Evolutionary conservation across 2,113 vertebrate species (phyloP), one percentile per base, ranked within the genome.

Genomic region (Bubo scandiacus): DNA sequence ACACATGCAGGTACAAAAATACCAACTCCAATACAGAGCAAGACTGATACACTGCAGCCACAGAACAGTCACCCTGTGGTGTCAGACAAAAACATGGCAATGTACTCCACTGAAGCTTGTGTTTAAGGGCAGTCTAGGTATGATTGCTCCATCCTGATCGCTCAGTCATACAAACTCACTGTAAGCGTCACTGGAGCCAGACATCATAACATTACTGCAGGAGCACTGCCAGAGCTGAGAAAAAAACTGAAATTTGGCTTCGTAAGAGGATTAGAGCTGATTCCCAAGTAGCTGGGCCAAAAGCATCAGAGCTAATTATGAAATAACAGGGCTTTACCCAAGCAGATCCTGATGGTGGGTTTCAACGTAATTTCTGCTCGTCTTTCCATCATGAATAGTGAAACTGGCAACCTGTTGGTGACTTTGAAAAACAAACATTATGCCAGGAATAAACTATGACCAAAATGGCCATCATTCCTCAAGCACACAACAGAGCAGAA

Each of bases 281-380:
- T 43, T 96, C 49, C 65, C 88, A 86, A 92, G 80, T 15, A 73
- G 34, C 3, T 72, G 73, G 77, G 81, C 84, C 81, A 94, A 92
- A 94, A 94, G 84, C 40, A 89, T 88, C 78, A 73, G 47, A 86
- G 32, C 6, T 75, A 90, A 94, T 94, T 89, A 94, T 65, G 75
- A 96, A 96, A 89, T 77, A 82, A 90, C 49, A 91, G 43, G 81
- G 43, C 65, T 95, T 75, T 89, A 81, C 52, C 86, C 88, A 87
- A 89, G 59, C 83, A 85, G 73, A 91, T 85, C 78, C 51, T 62
- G 51, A 81, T 59, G 74, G 84, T 92, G 62, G 54, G 61, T 70
- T 95, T 87, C 61, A 71, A 36, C 0, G 11, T 75, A 10, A 58
- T 79, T 92, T 84, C 65, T 88, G 59, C 54, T 63, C 3, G 0